phyloP scores from a whole-genome alignment of 2,888 invertebrate species.

The Melanostoma mellinum region DNA sequence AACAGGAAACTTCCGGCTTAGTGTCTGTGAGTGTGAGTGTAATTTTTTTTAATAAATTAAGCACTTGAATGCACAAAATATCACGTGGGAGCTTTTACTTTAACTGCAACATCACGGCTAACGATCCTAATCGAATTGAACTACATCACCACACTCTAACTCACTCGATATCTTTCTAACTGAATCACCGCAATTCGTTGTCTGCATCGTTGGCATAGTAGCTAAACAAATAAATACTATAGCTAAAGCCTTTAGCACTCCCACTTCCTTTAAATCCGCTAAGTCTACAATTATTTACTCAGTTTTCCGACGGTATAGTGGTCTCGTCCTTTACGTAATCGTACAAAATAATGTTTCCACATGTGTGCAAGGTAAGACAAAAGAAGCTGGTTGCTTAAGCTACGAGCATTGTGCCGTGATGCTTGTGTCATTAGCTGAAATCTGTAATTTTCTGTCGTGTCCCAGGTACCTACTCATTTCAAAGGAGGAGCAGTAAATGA shows the following conservation, averaged over 20 bases:
- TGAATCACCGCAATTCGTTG: too few relatives aligned
- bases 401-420: conserved; percentile 35
- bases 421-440: conserved; percentile 63
- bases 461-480: conserved; percentile 16
- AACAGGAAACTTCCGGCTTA: too few relatives aligned
- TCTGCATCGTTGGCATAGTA: too few relatives aligned
- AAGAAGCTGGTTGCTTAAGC: conserved; percentile 12
- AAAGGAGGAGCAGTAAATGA: conserved; percentile 49
- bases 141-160: too few relatives aligned
- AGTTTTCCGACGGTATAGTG: conserved; percentile 8
- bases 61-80: too few relatives aligned
- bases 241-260: neutral
- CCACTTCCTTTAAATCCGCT: conserved; percentile 33
- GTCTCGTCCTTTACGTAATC: neutral
- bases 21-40: too few relatives aligned
- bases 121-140: too few relatives aligned
- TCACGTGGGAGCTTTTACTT: too few relatives aligned
- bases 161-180: too few relatives aligned
- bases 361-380: conserved; percentile 12
- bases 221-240: too few relatives aligned
- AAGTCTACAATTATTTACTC: conserved; percentile 52
- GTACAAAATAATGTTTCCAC: neutral
- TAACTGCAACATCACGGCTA: too few relatives aligned
- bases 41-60: too few relatives aligned
- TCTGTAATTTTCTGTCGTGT: conserved; percentile 55